phyloP scores from a whole-genome alignment of 2,797 vertebrate genomes.

The Champsocephalus gunnari region DNA sequence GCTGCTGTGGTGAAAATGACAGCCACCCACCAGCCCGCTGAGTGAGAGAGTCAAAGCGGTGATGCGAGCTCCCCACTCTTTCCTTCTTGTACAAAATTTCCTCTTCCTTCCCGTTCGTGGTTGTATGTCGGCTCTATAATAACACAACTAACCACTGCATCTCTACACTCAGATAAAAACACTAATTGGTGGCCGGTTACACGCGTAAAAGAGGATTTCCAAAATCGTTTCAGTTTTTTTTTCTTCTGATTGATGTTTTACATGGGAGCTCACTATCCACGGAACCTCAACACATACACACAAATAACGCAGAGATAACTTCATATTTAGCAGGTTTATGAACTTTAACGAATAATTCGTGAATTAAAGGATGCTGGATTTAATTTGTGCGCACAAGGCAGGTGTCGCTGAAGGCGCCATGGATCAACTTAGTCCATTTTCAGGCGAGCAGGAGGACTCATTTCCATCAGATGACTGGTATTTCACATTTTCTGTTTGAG shows the following conservation, averaged over 20 bases:
- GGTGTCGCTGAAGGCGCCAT: conserved; percentile 74
- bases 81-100: conserved; percentile 93
- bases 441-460: conserved; percentile 56
- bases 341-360: conserved; percentile 11
- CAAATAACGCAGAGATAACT: not conserved
- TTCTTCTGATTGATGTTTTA: conserved; percentile 21
- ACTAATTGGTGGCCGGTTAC: conserved; percentile 70
- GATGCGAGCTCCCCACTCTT: conserved; percentile 90
- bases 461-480: conserved; percentile 70
- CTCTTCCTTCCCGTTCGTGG: conserved; percentile 95
- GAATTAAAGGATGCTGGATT: conserved; percentile 40
- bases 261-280: conserved; percentile 4
- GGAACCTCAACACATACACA: not conserved
- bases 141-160: conserved; percentile 90
- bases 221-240: conserved; percentile 41
- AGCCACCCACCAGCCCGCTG: conserved; percentile 79
- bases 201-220: conserved; percentile 51
- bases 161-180: conserved; percentile 82
- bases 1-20: conserved; percentile 62
- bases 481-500: conserved; percentile 43
- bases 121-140: conserved; percentile 91
- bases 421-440: conserved; percentile 47
- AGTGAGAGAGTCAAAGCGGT: conserved; percentile 84
- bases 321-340: not conserved
- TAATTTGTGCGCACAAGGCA: conserved; percentile 64